Percentiles rank a stretch among this genome's conserved stretches.
phyloP scores from a whole-genome alignment of 2,113 vertebrate species.

The Cyprinodon brontotheroides region DNA sequence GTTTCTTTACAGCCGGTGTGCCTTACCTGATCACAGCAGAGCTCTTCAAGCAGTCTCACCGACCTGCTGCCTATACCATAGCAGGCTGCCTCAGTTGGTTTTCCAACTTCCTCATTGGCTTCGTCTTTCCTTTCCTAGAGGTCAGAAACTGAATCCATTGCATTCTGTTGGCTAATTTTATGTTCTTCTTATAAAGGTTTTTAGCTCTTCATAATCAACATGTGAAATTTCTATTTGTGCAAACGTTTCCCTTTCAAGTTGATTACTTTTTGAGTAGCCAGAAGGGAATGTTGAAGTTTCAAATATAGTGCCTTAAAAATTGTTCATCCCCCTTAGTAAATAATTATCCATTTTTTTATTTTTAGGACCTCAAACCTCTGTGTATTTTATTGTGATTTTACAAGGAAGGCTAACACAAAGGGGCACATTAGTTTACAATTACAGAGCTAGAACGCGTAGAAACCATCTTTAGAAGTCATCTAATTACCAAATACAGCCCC shows the following conservation, averaged over 20 bases:
- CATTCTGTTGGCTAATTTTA: too few relatives aligned
- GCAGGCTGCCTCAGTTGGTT: slow-evolving; percentile 91
- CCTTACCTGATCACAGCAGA: slow-evolving; percentile 90
- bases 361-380: not conserved
- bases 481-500: too few relatives aligned
- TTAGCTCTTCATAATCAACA: not conserved
- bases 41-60: slow-evolving; percentile 89
- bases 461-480: too few relatives aligned
- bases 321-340: too few relatives aligned
- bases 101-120: slow-evolving; percentile 89
- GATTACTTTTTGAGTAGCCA: not conserved
- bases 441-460: not conserved
- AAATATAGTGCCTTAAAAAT: not conserved
- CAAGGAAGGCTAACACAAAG: not conserved
- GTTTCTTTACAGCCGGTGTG: slow-evolving; percentile 78
- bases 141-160: slow-evolving; percentile 61
- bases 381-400: not conserved
- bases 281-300: not conserved
- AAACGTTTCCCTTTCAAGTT: not conserved
- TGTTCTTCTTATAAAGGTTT: not conserved
- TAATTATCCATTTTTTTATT: not conserved
- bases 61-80: slow-evolving; percentile 85
- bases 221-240: not conserved
- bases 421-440: not conserved
- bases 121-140: slow-evolving; percentile 92